Evolutionary conservation across 2,797 vertebrate genomes (phyloP).

Genomic region (Tarsius wallacei): DNA sequence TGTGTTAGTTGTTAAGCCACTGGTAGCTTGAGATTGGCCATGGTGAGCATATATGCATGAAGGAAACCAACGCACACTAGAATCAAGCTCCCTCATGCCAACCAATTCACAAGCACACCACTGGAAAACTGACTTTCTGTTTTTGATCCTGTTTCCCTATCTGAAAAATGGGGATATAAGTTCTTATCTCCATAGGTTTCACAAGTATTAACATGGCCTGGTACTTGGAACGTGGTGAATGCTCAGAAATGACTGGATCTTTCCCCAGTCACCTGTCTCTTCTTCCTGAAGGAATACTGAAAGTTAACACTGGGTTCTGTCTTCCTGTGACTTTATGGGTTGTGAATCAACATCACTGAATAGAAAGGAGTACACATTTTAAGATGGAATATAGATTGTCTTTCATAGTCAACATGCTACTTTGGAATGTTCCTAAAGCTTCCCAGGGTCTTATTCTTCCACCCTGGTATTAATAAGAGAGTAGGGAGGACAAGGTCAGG

Average conservation of each 20-base stretch:
- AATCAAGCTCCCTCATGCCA: background rate
- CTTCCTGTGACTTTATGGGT: background rate
- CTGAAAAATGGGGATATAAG: background rate
- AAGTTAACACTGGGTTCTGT: background rate
- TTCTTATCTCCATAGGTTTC: background rate
- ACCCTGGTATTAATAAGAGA: background rate
- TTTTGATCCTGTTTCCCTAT: background rate
- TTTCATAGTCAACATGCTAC: background rate
- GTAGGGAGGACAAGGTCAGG: background rate
- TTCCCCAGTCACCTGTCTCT: background rate
- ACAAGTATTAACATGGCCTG: background rate
- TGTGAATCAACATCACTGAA: background rate
- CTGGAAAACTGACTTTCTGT: accelerated
- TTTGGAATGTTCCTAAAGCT: background rate
- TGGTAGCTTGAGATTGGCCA: background rate
- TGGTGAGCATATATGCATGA: accelerated
- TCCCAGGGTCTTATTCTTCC: background rate
- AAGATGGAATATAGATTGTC: background rate
- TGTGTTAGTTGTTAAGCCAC: background rate
- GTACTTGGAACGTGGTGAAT: background rate
- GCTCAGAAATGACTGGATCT: background rate
- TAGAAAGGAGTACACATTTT: background rate
- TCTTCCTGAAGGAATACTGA: background rate
- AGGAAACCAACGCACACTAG: background rate
- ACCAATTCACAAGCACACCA: accelerated